A percentile compares a stretch with the other conserved stretches of the same genome.
phyloP scores from a whole-genome alignment of 2,888 invertebrate species.

The Sarcophaga carnaria region DNA sequence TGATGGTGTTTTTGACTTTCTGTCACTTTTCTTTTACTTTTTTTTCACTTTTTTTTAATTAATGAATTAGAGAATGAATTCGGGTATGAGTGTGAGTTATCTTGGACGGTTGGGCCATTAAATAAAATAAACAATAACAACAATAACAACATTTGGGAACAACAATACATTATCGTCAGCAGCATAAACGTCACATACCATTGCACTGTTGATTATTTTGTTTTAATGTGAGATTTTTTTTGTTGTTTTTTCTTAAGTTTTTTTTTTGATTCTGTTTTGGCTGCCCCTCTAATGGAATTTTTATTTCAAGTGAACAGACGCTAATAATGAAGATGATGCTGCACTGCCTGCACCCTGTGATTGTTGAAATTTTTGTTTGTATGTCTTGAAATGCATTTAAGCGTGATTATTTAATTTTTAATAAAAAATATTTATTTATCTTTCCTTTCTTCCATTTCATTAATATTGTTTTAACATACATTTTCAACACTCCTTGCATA shows the following conservation, averaged over 20 bases:
- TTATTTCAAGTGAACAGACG: constrained; percentile 19
- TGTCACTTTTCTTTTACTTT: no score
- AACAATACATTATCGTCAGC: constrained; percentile 5
- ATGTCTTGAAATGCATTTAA: not conserved
- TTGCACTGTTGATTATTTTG: not conserved
- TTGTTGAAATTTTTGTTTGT: not conserved
- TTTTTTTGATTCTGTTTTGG: not conserved
- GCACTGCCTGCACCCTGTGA: not conserved
- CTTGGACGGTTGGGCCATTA: not conserved
- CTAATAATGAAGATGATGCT: not conserved
- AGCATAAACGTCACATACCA: constrained; percentile 14
- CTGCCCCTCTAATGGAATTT: constrained; percentile 27
- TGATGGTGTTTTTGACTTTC: no score
- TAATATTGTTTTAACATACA: not conserved
- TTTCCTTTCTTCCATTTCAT: not conserved
- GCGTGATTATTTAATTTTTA: not conserved
- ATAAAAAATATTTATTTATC: not conserved
- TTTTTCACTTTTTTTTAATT: not conserved
- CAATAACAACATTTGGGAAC: constrained; percentile 24
- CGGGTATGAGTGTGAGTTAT: not conserved
- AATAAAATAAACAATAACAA: constrained; percentile 29
- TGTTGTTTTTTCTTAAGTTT: not conserved
- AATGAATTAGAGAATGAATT: constrained; percentile 25
- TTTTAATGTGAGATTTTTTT: constrained; percentile 17
- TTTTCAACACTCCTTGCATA: not conserved